phyloP scores from a whole-genome alignment of 2,888 invertebrate species.

The Drosophila ustulata region DNA sequence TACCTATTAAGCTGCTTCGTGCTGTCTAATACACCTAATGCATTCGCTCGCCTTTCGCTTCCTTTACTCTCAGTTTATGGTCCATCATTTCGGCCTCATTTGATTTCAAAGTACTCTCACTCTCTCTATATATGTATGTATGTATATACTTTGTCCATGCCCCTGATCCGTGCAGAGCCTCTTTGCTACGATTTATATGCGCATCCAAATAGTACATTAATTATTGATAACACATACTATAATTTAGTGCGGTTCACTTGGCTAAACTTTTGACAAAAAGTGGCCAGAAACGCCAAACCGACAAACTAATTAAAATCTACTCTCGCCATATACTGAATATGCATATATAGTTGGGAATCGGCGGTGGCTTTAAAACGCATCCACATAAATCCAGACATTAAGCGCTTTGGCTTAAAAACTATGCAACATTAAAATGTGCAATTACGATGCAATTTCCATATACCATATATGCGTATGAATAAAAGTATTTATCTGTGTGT shows the following conservation, averaged over 20 bases:
- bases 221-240: constrained; percentile 53
- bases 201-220: constrained; percentile 20
- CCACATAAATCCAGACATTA: constrained; percentile 69
- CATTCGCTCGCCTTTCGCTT: constrained; percentile 5
- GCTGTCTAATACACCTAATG: constrained; percentile 21
- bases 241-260: constrained; percentile 37
- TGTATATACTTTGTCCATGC: neutral
- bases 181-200: neutral
- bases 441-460: constrained; percentile 54
- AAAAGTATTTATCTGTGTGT: neutral
- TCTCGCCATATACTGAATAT: neutral
- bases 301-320: constrained; percentile 67
- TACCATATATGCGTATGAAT: neutral
- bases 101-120: neutral
- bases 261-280: constrained; percentile 17
- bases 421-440: constrained; percentile 67
- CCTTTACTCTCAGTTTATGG: constrained; percentile 29
- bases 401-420: constrained; percentile 64
- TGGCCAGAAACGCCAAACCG: constrained; percentile 36
- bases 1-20: constrained; percentile 30
- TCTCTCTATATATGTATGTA: no score
- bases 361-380: constrained; percentile 60
- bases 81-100: constrained; percentile 31
- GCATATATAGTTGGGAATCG: constrained; percentile 36
- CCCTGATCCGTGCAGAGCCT: neutral